phyloP scores from a whole-genome alignment of 2,888 invertebrate genomes.

The Elegia similella region DNA sequence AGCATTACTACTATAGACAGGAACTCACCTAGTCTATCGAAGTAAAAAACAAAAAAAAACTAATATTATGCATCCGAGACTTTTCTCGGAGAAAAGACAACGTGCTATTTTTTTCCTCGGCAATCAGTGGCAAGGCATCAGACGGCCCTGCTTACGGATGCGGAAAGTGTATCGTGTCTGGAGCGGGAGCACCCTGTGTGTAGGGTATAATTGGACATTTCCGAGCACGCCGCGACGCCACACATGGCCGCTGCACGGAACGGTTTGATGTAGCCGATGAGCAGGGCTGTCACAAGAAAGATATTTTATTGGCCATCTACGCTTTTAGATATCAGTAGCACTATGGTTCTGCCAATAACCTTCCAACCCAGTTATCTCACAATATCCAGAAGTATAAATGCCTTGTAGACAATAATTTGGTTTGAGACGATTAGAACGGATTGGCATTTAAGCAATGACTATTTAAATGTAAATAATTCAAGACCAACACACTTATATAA shows the following conservation, averaged over 20 bases:
- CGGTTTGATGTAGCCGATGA: conserved; percentile 31
- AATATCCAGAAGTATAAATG: no score
- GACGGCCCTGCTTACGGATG: conserved; percentile 19
- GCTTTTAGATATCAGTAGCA: no score
- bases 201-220: conserved; percentile 43
- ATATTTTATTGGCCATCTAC: neutral
- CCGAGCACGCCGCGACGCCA: conserved; percentile 38
- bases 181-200: conserved; percentile 28
- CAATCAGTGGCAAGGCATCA: conserved; percentile 5
- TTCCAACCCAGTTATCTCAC: no score
- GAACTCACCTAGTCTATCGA: no score
- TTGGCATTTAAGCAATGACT: no score
- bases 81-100: neutral
- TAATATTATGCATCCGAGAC: neutral
- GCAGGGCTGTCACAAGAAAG: neutral
- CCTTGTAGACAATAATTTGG: no score
- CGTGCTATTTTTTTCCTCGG: neutral
- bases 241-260: conserved; percentile 38
- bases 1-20: no score
- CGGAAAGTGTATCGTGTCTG: conserved; percentile 27
- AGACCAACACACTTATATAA: no score
- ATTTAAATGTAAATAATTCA: no score
- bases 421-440: no score
- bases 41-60: neutral
- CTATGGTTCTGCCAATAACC: no score